Evolutionary conservation across 2,113 vertebrate species (phyloP).

Genomic region (Pluvialis apricaria): DNA sequence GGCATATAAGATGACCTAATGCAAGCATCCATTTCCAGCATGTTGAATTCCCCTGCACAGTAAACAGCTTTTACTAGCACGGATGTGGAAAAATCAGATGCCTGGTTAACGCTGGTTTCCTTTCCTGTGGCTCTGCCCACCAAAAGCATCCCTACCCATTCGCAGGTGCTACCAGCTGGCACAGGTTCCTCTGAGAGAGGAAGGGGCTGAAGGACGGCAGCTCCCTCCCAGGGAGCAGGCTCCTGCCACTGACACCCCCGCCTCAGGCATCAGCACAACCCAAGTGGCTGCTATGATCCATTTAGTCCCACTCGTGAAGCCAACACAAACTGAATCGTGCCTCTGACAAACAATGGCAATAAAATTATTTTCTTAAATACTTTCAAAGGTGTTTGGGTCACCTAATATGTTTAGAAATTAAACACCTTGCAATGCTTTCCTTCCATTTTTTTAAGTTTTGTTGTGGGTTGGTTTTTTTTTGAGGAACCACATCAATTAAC

Average conservation of each 20-base stretch:
- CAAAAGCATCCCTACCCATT: not conserved
- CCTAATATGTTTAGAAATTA: not conserved
- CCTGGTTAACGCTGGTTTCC: not conserved
- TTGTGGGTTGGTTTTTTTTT: not conserved
- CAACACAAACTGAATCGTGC: not conserved
- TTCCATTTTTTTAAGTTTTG: not conserved
- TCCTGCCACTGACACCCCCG: not conserved
- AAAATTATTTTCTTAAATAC: not conserved
- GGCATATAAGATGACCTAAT: not conserved
- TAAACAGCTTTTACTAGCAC: not conserved
- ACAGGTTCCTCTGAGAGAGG: not conserved
- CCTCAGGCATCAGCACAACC: not conserved
- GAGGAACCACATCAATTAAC: slow-evolving; percentile 69
- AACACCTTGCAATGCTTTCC: not conserved
- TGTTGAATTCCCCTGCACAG: not conserved
- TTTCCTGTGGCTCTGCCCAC: not conserved
- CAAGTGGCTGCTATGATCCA: not conserved
- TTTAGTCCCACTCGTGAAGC: not conserved
- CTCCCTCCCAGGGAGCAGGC: not conserved
- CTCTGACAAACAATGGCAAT: not conserved
- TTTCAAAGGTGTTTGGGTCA: not conserved
- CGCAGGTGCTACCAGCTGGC: not conserved
- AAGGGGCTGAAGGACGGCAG: not conserved
- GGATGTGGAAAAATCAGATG: not conserved
- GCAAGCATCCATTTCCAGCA: not conserved